These are phyloP conservation scores for Orthosia incerta DNA, from an alignment of 2,888 invertebrate species.

Conservation along the genomic window DNA sequence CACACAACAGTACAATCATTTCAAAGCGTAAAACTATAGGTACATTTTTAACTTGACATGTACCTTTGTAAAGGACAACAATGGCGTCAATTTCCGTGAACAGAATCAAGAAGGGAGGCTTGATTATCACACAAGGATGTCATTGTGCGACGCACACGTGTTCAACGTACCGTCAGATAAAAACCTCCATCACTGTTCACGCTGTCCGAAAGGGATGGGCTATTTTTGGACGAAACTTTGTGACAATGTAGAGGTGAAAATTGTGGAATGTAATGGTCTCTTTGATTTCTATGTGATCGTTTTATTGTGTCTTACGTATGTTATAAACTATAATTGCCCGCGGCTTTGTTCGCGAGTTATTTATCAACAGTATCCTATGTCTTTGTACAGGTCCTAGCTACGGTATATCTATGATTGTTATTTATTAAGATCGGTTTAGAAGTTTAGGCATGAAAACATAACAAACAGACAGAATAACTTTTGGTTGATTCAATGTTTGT, in stretches of 20 bases:
- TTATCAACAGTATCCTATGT: no score
- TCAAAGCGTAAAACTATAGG: not conserved
- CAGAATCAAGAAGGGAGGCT: slow-evolving; percentile 24
- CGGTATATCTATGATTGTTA: no score
- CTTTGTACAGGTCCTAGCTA: no score
- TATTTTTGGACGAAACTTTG: slow-evolving; percentile 6
- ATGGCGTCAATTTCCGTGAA: slow-evolving; percentile 31
- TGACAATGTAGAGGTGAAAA: not conserved
- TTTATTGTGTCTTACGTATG: not conserved
- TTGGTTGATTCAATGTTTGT: no score
- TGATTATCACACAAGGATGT: slow-evolving; percentile 37
- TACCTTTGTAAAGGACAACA: slow-evolving; percentile 20
- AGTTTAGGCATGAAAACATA: no score
- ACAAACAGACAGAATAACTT: no score
- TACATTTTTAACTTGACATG: not conserved
- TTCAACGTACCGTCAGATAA: slow-evolving; percentile 19
- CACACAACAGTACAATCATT: not conserved
- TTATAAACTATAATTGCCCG: no score
- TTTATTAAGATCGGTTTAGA: no score
- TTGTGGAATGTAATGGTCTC: not conserved
- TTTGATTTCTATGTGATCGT: not conserved
- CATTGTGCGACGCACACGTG: slow-evolving; percentile 29
- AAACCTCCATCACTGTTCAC: slow-evolving; percentile 27
- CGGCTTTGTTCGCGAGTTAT: no score
- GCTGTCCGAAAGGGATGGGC: not conserved